Percentiles rank a stretch among this genome's conserved stretches.
Conservation (phyloP, 92 coral and sea anemone species). For the Phenganax subtilis region DNA sequence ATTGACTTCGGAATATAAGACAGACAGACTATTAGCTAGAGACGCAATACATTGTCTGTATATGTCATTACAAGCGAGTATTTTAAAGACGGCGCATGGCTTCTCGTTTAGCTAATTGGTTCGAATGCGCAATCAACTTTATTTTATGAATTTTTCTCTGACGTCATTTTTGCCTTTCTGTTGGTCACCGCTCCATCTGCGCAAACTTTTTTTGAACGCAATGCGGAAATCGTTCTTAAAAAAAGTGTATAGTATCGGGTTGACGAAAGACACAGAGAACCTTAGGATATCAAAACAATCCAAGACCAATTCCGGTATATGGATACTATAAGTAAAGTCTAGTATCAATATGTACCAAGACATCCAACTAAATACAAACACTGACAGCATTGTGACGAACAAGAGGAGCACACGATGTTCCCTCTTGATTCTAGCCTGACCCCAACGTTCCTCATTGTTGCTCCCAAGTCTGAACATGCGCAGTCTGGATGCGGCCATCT, state of each 20-base stretch:
- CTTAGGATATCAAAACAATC: slow-evolving; percentile 36
- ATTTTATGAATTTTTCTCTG: neutral
- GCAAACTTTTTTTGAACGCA: slow-evolving; percentile 25
- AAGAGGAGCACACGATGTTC: slow-evolving; percentile 29
- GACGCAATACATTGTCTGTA: too few relatives aligned
- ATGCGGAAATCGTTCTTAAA: slow-evolving; percentile 34
- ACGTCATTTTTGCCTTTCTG: neutral
- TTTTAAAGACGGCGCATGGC: too few relatives aligned
- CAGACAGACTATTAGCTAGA: too few relatives aligned
- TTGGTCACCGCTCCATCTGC: neutral
- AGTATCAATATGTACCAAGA: slow-evolving; percentile 38
- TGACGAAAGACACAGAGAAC: slow-evolving; percentile 32
- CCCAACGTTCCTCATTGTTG: slow-evolving; percentile 24
- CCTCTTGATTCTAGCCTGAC: slow-evolving; percentile 11
- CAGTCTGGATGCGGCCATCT: slow-evolving; percentile 23
- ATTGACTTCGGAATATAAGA: too few relatives aligned
- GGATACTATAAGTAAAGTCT: neutral
- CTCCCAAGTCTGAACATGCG: slow-evolving; percentile 5
- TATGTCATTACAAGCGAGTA: too few relatives aligned
- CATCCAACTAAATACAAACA: slow-evolving; percentile 25
- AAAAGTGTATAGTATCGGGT: slow-evolving; percentile 32
- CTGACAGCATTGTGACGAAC: slow-evolving; percentile 28
- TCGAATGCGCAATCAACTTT: neutral
- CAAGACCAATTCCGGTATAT: slow-evolving; percentile 14
- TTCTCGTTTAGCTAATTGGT: too few relatives aligned